Conservation (phyloP, 1,140 invertebrate species). For the Diploscapter pachys region DNA sequence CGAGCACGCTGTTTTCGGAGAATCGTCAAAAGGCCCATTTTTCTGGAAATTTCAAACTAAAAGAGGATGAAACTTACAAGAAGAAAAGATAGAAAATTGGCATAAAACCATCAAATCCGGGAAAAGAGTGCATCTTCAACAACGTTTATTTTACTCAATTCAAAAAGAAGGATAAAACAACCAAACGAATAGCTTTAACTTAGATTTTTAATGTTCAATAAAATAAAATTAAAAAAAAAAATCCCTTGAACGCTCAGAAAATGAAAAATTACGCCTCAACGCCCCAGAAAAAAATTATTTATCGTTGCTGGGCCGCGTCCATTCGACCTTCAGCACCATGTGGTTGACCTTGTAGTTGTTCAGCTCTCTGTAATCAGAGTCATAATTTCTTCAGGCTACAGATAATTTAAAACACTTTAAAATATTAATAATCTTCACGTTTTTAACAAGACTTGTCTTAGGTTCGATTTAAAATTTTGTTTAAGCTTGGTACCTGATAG, state of each 20-base stretch:
- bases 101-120: too few relatives aligned
- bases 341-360: conserved; percentile 97
- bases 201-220: conserved; percentile 37
- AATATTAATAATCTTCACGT: neutral
- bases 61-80: too few relatives aligned
- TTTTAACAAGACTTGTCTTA: conserved; percentile 1
- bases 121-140: too few relatives aligned
- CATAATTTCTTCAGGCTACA: conserved; percentile 75
- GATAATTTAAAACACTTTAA: conserved; percentile 60
- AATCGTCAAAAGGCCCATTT: conserved; percentile 89
- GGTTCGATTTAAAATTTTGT: too few relatives aligned
- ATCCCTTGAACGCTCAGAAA: conserved; percentile 4
- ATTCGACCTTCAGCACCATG: conserved; percentile 94
- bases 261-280: too few relatives aligned
- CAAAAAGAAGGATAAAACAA: too few relatives aligned
- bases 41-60: neutral
- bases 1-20: conserved; percentile 94
- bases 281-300: too few relatives aligned
- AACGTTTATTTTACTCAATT: too few relatives aligned
- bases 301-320: conserved; percentile 73
- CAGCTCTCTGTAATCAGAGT: conserved; percentile 80
- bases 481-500: conserved; percentile 67
- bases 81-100: conserved; percentile 12
- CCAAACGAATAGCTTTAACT: neutral
- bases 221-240: conserved; percentile 25